A percentile compares a stretch with the other conserved stretches of the same genome.
Evolutionary conservation across 2,888 invertebrate genomes (phyloP).

Genomic region (Anarsia innoxiella): DNA sequence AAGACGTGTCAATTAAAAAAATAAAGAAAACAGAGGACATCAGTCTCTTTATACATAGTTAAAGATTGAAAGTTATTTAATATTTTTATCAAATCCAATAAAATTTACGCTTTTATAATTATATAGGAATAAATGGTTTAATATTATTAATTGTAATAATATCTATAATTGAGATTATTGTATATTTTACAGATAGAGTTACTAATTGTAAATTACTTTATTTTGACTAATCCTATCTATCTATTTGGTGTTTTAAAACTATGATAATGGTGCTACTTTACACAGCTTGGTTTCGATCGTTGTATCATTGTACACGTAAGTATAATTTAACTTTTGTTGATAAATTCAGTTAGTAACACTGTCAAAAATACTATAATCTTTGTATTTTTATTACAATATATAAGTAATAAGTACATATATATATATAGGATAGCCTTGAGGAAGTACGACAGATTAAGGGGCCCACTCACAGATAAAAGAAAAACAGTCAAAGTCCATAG

Average conservation of each 20-base stretch:
- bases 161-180: background rate
- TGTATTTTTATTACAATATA: background rate
- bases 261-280: constrained; percentile 7
- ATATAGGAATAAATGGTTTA: background rate
- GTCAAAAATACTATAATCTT: constrained; percentile 9
- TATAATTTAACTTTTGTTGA: background rate
- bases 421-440: no score
- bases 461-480: no score
- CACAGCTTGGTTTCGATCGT: constrained; percentile 5
- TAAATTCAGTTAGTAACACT: constrained; percentile 8
- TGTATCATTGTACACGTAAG: background rate
- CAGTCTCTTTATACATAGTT: background rate
- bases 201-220: background rate
- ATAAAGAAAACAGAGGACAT: background rate
- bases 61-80: no score
- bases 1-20: background rate
- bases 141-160: no score
- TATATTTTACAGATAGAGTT: background rate
- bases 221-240: constrained; percentile 5
- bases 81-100: background rate
- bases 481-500: no score
- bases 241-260: constrained; percentile 8
- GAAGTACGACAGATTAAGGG: no score
- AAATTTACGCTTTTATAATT: background rate
- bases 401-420: constrained; percentile 3